Conservation (phyloP, 2,113 vertebrate species). For the Alligator mississippiensis region DNA sequence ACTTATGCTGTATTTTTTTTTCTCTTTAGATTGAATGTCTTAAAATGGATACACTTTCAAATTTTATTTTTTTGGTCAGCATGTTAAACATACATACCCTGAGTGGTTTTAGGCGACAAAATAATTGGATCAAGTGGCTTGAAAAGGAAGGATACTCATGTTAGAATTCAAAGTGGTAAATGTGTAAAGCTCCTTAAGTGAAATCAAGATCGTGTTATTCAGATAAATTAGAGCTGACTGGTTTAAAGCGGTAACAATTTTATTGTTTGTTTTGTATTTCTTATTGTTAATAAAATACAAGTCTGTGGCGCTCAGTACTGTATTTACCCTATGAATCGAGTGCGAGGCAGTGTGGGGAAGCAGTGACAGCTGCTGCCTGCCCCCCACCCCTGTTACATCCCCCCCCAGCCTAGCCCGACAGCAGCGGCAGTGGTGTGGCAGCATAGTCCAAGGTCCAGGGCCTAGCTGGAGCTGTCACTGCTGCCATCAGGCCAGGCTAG, state of each 20-base stretch:
- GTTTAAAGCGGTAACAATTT: too few relatives aligned
- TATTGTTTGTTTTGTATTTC: background rate
- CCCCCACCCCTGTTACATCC: too few relatives aligned
- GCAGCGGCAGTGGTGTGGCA: too few relatives aligned
- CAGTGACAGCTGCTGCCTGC: too few relatives aligned
- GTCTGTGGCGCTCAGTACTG: background rate
- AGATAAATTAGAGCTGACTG: background rate
- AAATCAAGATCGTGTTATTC: background rate
- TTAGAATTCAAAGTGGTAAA: background rate
- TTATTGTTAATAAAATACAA: background rate
- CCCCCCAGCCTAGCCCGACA: too few relatives aligned
- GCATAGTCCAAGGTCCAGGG: too few relatives aligned
- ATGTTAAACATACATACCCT: background rate
- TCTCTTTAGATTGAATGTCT: background rate
- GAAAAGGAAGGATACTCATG: background rate
- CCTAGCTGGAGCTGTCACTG: too few relatives aligned
- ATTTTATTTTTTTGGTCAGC: background rate
- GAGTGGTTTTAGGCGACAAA: background rate
- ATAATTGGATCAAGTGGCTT: background rate
- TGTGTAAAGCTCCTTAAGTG: background rate
- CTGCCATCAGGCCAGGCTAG: too few relatives aligned
- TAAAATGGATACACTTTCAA: background rate
- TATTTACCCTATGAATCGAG: too few relatives aligned
- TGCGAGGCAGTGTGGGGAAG: too few relatives aligned
- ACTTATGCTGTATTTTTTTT: background rate